Evolutionary conservation across 2,113 vertebrate species (phyloP).

Genomic region (Penelope pileata): DNA sequence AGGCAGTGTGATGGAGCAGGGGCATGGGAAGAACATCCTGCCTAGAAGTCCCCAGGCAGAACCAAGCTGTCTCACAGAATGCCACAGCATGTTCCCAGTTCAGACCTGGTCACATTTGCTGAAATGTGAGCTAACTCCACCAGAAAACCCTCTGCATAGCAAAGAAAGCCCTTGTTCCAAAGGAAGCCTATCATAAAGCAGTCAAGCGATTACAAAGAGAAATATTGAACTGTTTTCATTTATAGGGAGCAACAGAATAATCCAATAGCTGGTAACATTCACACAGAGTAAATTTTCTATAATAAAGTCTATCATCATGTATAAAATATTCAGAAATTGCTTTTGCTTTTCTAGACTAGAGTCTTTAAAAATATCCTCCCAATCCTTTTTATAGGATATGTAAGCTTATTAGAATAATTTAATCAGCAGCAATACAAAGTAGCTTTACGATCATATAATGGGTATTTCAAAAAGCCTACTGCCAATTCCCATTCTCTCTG

Average conservation of each 20-base stretch:
- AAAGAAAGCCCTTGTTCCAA: background rate
- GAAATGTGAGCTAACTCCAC: background rate
- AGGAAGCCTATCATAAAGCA: background rate
- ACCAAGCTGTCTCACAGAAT: background rate
- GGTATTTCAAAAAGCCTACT: background rate
- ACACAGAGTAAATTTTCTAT: background rate
- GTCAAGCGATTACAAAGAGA: background rate
- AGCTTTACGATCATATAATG: background rate
- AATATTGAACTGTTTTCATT: background rate
- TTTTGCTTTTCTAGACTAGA: background rate
- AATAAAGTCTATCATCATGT: background rate
- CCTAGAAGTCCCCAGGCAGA: background rate
- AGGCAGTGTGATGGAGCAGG: background rate
- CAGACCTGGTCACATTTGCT: background rate
- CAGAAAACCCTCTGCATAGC: background rate
- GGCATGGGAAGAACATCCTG: background rate
- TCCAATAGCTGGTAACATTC: background rate
- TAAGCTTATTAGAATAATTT: background rate
- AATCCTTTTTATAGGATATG: background rate
- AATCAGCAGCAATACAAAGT: background rate
- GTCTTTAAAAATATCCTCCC: background rate
- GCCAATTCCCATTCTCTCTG: background rate
- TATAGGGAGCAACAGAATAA: background rate
- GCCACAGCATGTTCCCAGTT: background rate
- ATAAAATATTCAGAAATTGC: background rate